Evolutionary conservation across 2,888 invertebrate species (phyloP), one percentile per base, ranked within the genome.

Genomic region (Ormyrus thymus): DNA sequence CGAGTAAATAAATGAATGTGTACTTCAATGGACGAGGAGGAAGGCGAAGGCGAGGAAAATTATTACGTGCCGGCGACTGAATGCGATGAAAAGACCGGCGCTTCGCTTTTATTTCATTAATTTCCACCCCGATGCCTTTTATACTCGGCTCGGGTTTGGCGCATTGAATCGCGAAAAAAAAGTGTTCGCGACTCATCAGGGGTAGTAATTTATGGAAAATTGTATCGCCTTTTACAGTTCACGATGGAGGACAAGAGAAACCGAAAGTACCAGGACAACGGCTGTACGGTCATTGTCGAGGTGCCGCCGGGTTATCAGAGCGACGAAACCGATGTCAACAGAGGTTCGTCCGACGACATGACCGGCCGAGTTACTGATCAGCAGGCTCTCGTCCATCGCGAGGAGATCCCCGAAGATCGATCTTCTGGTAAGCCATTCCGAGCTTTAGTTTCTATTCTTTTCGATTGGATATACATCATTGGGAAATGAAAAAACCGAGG

Each of bases 371-470:
- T 87, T 15, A 91, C 90, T 79, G 91, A 92, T 84, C 92, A 92
- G 84, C 91, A 91, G 78, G 92, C 92, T 11, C 84, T 92, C 48
- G 91, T 92, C n/a, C 92, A 92, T 84, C 91, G 91, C 50, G 89
- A 88, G 61, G 88, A 88, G 78, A 86, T 87, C 7, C 69, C 81
- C 3, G 81, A 79, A 53, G 87, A 89, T 81, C 84, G 81, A 76
- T 81, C 86, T 9, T 78, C 85, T 13, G 87, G 88, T 88, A 79
- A 81, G 72, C 29, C 4, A 29, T 29, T 48, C 10, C 13, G 45
- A 10, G 51, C 0, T 29, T 29, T 29, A 29, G 51, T 51, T 51
- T 51, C 62, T 9, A 53, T 29, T 29, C 3, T 29, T 29, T 29
- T 29, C 29, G 4, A 29, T 29, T 0, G 29, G 29, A 29, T 4